Percentiles rank a stretch among this genome's conserved stretches.
Evolutionary conservation across 2,888 invertebrate genomes (phyloP).

Genomic region (Clanis bilineata): DNA sequence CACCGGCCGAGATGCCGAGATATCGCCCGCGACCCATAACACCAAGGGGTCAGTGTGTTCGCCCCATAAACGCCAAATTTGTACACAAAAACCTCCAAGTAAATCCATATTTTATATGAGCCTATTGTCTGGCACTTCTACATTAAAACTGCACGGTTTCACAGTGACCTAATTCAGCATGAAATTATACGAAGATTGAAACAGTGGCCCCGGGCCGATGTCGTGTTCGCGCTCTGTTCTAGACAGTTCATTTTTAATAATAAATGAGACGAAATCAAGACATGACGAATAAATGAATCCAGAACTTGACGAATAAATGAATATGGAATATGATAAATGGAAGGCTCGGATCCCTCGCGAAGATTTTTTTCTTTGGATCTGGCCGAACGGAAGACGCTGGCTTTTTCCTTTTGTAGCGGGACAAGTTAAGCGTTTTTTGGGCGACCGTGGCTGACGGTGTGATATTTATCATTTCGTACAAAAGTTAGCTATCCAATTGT

Average conservation of each 20-base stretch:
- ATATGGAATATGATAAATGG: constrained; percentile 83
- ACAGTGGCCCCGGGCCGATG: constrained; percentile 73
- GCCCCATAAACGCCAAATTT: constrained; percentile 22
- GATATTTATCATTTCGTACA: constrained; percentile 80
- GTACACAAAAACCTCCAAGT: background rate
- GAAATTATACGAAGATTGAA: constrained; percentile 79
- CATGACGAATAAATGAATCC: constrained; percentile 84
- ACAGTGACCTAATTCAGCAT: constrained; percentile 69
- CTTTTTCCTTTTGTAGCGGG: constrained; percentile 81
- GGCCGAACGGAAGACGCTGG: constrained; percentile 81
- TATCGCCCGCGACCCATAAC: constrained; percentile 34
- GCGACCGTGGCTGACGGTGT: constrained; percentile 67
- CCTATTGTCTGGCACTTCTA: constrained; percentile 28
- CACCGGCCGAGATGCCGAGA: constrained; percentile 50
- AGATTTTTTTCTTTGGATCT: constrained; percentile 80
- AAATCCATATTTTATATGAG: background rate
- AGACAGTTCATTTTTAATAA: constrained; percentile 84
- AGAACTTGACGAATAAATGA: constrained; percentile 83
- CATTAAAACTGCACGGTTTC: constrained; percentile 23
- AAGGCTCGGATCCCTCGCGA: constrained; percentile 77
- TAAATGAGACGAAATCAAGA: constrained; percentile 84
- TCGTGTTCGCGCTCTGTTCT: constrained; percentile 70
- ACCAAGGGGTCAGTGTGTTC: constrained; percentile 53
- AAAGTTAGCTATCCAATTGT: constrained; percentile 71
- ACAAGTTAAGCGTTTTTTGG: constrained; percentile 82